Evolutionary conservation across 1,140 invertebrate species (phyloP).

Genomic region (Drosophila sulfurigaster): DNA sequence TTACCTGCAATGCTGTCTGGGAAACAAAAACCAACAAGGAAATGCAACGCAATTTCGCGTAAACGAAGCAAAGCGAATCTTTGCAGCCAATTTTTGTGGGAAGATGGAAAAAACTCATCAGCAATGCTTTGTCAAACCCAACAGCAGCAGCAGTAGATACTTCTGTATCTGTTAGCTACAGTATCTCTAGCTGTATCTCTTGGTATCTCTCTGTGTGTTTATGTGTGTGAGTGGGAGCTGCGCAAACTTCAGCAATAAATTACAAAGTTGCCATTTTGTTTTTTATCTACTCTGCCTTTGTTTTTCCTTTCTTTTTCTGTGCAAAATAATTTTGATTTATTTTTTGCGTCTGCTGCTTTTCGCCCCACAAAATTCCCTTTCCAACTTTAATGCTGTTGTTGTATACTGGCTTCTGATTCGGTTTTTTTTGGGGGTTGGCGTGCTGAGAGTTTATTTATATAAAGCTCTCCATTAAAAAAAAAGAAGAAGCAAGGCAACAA

Average conservation of each 20-base stretch:
- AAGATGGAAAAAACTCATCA: slow-evolving; percentile 63
- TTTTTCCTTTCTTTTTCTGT: slow-evolving; percentile 39
- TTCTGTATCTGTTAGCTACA: slow-evolving; percentile 27
- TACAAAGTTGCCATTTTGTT: slow-evolving; percentile 84
- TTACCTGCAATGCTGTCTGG: slow-evolving; percentile 51
- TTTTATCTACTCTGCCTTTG: slow-evolving; percentile 58
- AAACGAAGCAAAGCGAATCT: slow-evolving; percentile 29
- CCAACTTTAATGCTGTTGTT: slow-evolving; percentile 37
- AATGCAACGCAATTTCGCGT: slow-evolving; percentile 9
- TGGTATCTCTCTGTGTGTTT: slow-evolving; percentile 1
- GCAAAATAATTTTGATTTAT: slow-evolving; percentile 84
- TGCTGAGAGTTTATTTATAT: slow-evolving; percentile 79
- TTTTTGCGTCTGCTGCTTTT: slow-evolving; percentile 44
- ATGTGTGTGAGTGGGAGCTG: slow-evolving; percentile 56
- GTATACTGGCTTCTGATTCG: slow-evolving; percentile 7
- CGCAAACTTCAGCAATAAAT: slow-evolving; percentile 81
- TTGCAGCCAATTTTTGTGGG: slow-evolving; percentile 5
- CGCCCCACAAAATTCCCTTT: background rate
- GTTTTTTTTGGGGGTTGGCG: slow-evolving; percentile 50
- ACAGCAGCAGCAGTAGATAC: slow-evolving; percentile 5
- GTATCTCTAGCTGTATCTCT: slow-evolving; percentile 32
- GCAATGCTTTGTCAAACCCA: slow-evolving; percentile 63
- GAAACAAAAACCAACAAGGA: slow-evolving; percentile 26
- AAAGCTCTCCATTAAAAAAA: slow-evolving; percentile 82
- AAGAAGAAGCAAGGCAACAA: slow-evolving; percentile 33